Percentiles rank a stretch among this genome's conserved stretches.
Conservation (phyloP, 2,797 vertebrate species). For the Propithecus deckenii region DNA sequence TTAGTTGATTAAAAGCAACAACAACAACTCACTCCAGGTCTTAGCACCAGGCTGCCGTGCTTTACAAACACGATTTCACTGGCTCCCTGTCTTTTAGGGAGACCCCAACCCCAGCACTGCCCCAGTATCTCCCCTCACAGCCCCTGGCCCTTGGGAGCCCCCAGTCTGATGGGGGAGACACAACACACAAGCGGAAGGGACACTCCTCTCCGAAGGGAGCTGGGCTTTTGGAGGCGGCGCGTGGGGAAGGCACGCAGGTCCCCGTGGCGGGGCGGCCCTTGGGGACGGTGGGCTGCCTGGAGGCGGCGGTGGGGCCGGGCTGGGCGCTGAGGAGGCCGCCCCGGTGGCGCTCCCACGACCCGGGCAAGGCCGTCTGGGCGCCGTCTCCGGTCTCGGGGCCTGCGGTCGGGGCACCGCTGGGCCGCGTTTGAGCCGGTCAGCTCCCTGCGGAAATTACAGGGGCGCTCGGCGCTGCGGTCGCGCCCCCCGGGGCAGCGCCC, state of each 20-base stretch:
- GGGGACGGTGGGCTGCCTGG: slow-evolving; percentile 49
- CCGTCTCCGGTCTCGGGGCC: slow-evolving; percentile 77
- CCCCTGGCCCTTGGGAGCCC: background rate
- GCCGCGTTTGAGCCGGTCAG: slow-evolving; percentile 80
- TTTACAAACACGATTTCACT: background rate
- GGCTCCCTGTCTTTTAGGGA: background rate
- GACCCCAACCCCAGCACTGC: background rate
- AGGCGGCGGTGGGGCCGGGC: slow-evolving; percentile 31
- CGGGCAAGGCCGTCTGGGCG: slow-evolving; percentile 76
- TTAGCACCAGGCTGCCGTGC: background rate
- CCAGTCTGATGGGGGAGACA: background rate
- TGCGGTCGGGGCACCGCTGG: slow-evolving; percentile 79
- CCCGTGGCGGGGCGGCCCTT: background rate
- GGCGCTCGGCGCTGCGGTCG: slow-evolving; percentile 78
- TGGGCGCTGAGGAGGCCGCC: slow-evolving; percentile 30
- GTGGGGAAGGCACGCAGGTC: background rate
- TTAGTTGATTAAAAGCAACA: background rate
- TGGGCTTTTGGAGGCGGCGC: background rate
- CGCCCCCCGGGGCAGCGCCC: slow-evolving; percentile 50
- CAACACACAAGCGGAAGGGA: background rate
- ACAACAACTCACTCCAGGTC: background rate
- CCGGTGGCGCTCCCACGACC: slow-evolving; percentile 75
- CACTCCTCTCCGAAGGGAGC: background rate
- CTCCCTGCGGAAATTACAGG: slow-evolving; percentile 81
- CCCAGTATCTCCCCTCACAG: no score